Percentiles rank a stretch among this genome's conserved stretches.
These are phyloP conservation scores for Turnix velox DNA, from an alignment of 2,113 vertebrate genomes.

Conservation along the genomic window DNA sequence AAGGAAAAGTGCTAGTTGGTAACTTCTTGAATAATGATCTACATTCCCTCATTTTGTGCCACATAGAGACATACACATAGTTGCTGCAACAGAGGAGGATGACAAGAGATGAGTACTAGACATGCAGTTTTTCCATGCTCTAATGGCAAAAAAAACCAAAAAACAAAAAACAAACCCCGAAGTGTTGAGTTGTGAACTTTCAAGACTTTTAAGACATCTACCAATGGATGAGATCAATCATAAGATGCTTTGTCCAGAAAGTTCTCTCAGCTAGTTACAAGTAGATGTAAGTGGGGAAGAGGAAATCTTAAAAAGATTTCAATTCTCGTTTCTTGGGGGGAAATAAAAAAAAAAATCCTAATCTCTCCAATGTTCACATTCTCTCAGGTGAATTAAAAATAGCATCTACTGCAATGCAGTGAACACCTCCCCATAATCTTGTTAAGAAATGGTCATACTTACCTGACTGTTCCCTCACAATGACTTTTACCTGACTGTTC, in stretches of 20 bases:
- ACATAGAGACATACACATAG: conserved; percentile 61
- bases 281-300: neutral
- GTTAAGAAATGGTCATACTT: conserved; percentile 17
- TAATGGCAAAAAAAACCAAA: conserved; percentile 28
- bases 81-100: conserved; percentile 51
- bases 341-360: neutral
- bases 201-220: conserved; percentile 46
- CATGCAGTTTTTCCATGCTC: conserved; percentile 60
- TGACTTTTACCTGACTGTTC: conserved; percentile 43
- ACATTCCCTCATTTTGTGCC: conserved; percentile 56
- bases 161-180: neutral
- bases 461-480: conserved; percentile 25
- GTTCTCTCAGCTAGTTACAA: conserved; percentile 11
- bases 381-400: neutral
- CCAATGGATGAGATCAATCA: neutral
- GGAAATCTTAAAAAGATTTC: neutral
- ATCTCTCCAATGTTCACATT: neutral
- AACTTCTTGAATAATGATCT: conserved; percentile 46
- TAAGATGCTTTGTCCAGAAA: conserved; percentile 53
- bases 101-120: conserved; percentile 52
- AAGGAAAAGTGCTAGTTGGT: conserved; percentile 67
- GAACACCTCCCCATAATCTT: neutral
- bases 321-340: neutral
- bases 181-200: conserved; percentile 41
- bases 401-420: conserved; percentile 1